phyloP scores from a whole-genome alignment of 2,113 vertebrate species.

The Butorides virescens region DNA sequence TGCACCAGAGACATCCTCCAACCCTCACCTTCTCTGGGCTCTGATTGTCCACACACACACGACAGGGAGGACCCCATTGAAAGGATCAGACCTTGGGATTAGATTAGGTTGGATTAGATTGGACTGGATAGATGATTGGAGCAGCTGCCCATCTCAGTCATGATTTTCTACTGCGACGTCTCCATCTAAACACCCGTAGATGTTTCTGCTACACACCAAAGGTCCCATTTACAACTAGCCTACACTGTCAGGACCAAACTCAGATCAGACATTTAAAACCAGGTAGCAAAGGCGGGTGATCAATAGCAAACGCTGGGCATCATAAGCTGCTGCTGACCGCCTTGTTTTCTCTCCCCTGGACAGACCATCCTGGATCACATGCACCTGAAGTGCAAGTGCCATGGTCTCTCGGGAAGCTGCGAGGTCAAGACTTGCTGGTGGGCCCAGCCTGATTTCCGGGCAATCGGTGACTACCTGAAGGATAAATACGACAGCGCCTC shows the following conservation, averaged over 20 bases:
- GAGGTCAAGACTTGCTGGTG: constrained; percentile 99
- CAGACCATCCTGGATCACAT: constrained; percentile 98
- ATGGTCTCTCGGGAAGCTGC: constrained; percentile 95
- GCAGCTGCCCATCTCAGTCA: background rate
- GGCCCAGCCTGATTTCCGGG: constrained; percentile 95
- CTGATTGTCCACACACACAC: background rate
- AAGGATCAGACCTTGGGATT: background rate
- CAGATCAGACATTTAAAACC: background rate
- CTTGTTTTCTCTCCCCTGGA: background rate
- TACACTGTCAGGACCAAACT: background rate
- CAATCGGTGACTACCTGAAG: constrained; percentile 95
- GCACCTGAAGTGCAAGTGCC: constrained; percentile 97
- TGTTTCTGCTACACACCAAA: background rate
- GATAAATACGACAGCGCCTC: constrained; percentile 99
- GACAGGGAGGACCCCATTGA: background rate
- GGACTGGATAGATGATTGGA: background rate
- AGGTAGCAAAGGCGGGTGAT: fast-evolving
- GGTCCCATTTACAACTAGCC: background rate
- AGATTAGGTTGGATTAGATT: background rate
- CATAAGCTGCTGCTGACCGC: background rate
- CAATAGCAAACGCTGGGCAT: fast-evolving
- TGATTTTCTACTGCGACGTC: fast-evolving
- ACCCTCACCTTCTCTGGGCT: background rate
- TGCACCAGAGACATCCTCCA: background rate
- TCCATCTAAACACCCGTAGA: background rate